Evolutionary conservation across 1,140 invertebrate species (phyloP), one percentile per base, ranked within the genome.

Genomic region (Drosophila sturtevanti): DNA sequence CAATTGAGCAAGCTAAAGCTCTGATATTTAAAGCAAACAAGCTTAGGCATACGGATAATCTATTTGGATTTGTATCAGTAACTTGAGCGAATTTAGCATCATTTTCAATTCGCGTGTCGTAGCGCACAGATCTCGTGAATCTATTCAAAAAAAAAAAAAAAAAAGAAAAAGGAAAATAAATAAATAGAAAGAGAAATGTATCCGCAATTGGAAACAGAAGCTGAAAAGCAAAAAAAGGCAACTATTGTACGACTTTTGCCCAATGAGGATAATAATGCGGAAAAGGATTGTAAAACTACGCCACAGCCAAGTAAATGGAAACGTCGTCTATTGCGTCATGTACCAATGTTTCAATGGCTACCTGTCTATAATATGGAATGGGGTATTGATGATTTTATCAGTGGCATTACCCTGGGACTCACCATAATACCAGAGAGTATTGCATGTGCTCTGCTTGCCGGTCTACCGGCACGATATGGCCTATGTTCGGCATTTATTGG

Each of bases 351-450:
- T 41, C 90, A 91, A 54, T 96, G 96, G 96, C 90, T 95, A 37
- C 94, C 94, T 2, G 91, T 92, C 11, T 96, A 96, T 85, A 93
- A 92, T 16, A 92, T 93, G 60, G 92, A 93, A 59, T 92, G 93
- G 63, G 95, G 93, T 0, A 81, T 94, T 24, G 94, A 94, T 7
- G 96, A 96, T 91, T 70, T 95, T 1, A 94, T 96, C 65, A 95
- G 96, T 6, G 96, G 96, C 44, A 92, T 97, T 44, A 97, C 96
- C 5, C 92, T 97, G 6, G 96, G 96, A 2, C 92, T 97, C 1
- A 97, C 96, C 1, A 94, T 97, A 77, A 96, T 97, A 41, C 96
- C 97, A 3, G 96, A 97, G 91, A 96, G 95, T 78, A 95, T 97
- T 63, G 96, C 96, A 6, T 97, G 97, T 82, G 96, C 96, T 22